These are phyloP conservation scores for Hiodon alosoides DNA, from an alignment of 2,113 vertebrate species.

Conservation along the genomic window DNA sequence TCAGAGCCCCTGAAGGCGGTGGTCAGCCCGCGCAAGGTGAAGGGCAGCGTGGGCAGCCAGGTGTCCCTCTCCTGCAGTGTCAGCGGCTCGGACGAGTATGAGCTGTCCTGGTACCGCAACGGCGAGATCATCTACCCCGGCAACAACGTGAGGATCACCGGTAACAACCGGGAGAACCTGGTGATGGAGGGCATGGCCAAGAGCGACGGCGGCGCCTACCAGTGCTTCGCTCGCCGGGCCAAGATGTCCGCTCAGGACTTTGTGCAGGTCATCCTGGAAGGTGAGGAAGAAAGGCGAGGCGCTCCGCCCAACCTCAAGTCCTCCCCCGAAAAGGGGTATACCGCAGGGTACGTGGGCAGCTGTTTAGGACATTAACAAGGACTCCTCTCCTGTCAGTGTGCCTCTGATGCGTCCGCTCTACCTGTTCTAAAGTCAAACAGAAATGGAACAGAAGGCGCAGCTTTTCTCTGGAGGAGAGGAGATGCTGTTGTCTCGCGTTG, in stretches of 20 bases:
- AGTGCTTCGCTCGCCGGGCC: conserved; percentile 90
- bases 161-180: conserved; percentile 82
- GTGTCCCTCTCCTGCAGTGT: conserved; percentile 93
- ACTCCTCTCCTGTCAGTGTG: not conserved
- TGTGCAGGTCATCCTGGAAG: conserved; percentile 93
- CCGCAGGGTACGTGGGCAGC: too few species aligned
- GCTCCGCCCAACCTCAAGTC: not conserved
- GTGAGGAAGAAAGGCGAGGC: conserved; percentile 53
- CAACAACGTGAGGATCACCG: conserved; percentile 84
- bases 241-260: conserved; percentile 96
- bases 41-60: conserved; percentile 93
- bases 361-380: too few species aligned
- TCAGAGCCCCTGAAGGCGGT: conserved; percentile 89
- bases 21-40: conserved; percentile 90
- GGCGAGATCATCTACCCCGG: conserved; percentile 88
- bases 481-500: not conserved
- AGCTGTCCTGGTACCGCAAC: conserved; percentile 93
- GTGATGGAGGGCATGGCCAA: conserved; percentile 97
- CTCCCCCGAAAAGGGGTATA: too few species aligned
- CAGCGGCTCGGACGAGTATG: conserved; percentile 84
- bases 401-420: not conserved
- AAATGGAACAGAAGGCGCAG: not conserved
- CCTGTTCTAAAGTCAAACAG: not conserved
- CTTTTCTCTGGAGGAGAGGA: conserved; percentile 6
- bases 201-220: conserved; percentile 93